A percentile compares a stretch with the other conserved stretches of the same genome.
Evolutionary conservation across 2,113 vertebrate genomes (phyloP).

Genomic region (Euleptes europaea): DNA sequence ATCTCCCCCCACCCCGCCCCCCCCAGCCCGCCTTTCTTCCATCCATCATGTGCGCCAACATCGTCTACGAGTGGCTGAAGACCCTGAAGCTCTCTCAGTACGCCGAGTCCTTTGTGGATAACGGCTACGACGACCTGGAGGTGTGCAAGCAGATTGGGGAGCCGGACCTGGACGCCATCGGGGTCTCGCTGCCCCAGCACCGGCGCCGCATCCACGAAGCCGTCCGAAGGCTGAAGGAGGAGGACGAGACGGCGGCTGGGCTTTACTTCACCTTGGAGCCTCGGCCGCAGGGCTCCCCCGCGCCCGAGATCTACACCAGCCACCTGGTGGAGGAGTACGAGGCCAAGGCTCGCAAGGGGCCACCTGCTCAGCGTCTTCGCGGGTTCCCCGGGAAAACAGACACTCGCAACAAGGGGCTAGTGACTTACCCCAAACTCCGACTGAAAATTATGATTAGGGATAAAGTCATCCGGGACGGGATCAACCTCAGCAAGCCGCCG

Average conservation of each 20-base stretch:
- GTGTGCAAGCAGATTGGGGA: conserved; percentile 98
- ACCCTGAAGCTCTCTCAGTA: conserved; percentile 94
- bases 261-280: conserved; percentile 97
- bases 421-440: conserved; percentile 89
- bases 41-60: conserved; percentile 85
- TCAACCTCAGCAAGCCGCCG: conserved; percentile 89
- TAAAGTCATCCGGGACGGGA: conserved; percentile 91
- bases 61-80: conserved; percentile 96
- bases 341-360: conserved; percentile 76
- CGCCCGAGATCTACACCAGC: conserved; percentile 72
- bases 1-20: conserved; percentile 1
- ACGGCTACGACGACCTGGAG: conserved; percentile 97
- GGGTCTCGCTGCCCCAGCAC: conserved; percentile 89
- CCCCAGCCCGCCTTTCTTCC: conserved; percentile 57
- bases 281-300: conserved; percentile 58
- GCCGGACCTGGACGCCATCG: conserved; percentile 97
- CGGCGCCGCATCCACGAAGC: conserved; percentile 90
- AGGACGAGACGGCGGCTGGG: conserved; percentile 86
- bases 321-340: conserved; percentile 79
- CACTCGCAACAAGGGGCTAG: conserved; percentile 73
- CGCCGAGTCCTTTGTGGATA: conserved; percentile 94
- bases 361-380: conserved; percentile 49
- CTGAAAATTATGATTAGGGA: conserved; percentile 98
- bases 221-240: conserved; percentile 87
- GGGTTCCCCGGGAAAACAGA: conserved; percentile 73